phyloP scores from a whole-genome alignment of 2,113 vertebrate species.

The Nipponia nippon region DNA sequence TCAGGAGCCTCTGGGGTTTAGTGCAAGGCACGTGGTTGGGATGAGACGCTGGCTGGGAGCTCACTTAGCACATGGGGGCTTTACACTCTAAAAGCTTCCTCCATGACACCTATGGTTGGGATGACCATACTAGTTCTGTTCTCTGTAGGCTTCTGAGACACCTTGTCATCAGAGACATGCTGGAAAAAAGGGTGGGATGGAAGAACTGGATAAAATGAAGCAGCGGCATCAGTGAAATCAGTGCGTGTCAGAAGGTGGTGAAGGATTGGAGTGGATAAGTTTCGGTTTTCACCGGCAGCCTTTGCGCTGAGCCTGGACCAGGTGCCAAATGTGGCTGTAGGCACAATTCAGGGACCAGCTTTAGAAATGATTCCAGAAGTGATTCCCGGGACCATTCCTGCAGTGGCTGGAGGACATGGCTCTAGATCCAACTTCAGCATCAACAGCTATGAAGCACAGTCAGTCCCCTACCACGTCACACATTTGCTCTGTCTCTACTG shows the following conservation, averaged over 20 bases:
- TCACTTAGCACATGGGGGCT: neutral
- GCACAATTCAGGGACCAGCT: neutral
- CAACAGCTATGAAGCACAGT: neutral
- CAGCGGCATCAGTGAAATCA: rapidly evolving
- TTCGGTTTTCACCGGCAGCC: neutral
- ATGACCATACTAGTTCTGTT: neutral
- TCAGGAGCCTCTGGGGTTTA: neutral
- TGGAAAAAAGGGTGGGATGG: neutral
- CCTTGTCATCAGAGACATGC: neutral
- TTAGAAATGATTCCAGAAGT: neutral
- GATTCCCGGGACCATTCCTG: neutral
- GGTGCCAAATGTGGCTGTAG: neutral
- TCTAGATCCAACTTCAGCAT: neutral
- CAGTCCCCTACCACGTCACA: neutral
- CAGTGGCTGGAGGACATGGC: neutral
- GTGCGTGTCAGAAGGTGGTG: neutral
- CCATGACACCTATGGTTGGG: neutral
- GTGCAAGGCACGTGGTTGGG: neutral
- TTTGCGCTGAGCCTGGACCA: neutral
- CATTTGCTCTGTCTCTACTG: neutral
- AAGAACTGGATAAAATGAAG: neutral
- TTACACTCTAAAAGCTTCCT: neutral
- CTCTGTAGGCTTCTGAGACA: neutral
- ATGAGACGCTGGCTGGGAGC: neutral
- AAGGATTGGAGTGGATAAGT: neutral